Conservation (phyloP, 2,888 invertebrate species). For the Apeira syringaria region DNA sequence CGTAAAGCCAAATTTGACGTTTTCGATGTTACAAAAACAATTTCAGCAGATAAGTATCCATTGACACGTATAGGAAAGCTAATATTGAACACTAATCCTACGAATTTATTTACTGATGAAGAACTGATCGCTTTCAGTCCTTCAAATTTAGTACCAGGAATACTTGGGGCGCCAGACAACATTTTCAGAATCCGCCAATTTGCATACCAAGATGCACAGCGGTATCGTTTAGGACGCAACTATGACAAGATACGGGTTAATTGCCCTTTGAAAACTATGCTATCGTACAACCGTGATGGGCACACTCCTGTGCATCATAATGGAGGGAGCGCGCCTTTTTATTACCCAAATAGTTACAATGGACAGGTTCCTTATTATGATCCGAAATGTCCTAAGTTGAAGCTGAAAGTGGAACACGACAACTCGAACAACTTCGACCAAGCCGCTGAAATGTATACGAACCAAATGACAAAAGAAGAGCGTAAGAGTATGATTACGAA, state of each 20-base stretch:
- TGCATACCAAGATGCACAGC: neutral
- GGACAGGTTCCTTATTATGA: neutral
- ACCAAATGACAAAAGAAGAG: constrained; percentile 88
- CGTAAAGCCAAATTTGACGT: constrained; percentile 91
- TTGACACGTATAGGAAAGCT: constrained; percentile 91
- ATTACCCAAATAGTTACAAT: constrained; percentile 95
- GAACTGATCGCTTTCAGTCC: constrained; percentile 95
- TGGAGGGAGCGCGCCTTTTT: constrained; percentile 94
- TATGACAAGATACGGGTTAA: constrained; percentile 95
- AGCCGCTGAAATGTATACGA: constrained; percentile 84
- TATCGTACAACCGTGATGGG: constrained; percentile 93
- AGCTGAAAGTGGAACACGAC: constrained; percentile 67
- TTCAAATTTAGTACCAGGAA: constrained; percentile 93
- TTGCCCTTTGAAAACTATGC: constrained; percentile 89
- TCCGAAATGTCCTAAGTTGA: neutral
- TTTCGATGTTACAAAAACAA: constrained; percentile 94
- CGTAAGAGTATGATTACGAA: constrained; percentile 89
- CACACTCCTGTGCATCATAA: constrained; percentile 88
- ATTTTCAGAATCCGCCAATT: constrained; percentile 83
- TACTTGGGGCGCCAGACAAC: constrained; percentile 94
- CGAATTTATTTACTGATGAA: constrained; percentile 94
- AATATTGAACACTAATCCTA: constrained; percentile 91
- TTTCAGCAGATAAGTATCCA: constrained; percentile 89
- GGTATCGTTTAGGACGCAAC: constrained; percentile 91
- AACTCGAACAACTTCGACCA: constrained; percentile 94